phyloP scores from a whole-genome alignment of 2,797 vertebrate genomes.

The Spatula clypeata region DNA sequence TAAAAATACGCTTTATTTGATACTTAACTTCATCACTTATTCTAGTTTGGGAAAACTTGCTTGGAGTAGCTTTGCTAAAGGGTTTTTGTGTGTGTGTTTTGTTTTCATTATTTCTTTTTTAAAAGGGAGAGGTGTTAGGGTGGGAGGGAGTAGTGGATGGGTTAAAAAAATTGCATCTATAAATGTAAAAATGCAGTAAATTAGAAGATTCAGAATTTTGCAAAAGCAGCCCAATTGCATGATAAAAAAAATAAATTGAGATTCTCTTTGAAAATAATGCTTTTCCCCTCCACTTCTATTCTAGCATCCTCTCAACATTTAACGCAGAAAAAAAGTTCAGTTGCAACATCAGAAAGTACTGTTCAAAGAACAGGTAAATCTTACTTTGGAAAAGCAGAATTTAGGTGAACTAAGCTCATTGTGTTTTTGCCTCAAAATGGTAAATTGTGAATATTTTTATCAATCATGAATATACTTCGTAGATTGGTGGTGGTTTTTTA shows the following conservation, averaged over 20 bases:
- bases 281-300: constrained; percentile 61
- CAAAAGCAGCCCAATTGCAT: neutral
- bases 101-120: neutral
- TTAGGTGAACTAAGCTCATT: neutral
- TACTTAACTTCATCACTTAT: neutral
- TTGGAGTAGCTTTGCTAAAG: neutral
- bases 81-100: neutral
- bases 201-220: neutral
- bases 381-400: constrained; percentile 38
- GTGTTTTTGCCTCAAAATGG: neutral
- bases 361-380: constrained; percentile 85
- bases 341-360: constrained; percentile 81
- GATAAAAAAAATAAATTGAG: neutral
- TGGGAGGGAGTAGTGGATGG: neutral
- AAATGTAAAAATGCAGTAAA: neutral
- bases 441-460: neutral
- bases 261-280: constrained; percentile 68
- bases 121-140: neutral
- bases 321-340: constrained; percentile 83
- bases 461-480: neutral
- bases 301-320: constrained; percentile 83
- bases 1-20: neutral
- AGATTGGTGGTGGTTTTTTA: neutral
- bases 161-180: neutral
- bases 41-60: neutral